Percentiles rank a stretch among this genome's conserved stretches.
Evolutionary conservation across 2,888 invertebrate genomes (phyloP).

Genomic region (Cotesia congregata): DNA sequence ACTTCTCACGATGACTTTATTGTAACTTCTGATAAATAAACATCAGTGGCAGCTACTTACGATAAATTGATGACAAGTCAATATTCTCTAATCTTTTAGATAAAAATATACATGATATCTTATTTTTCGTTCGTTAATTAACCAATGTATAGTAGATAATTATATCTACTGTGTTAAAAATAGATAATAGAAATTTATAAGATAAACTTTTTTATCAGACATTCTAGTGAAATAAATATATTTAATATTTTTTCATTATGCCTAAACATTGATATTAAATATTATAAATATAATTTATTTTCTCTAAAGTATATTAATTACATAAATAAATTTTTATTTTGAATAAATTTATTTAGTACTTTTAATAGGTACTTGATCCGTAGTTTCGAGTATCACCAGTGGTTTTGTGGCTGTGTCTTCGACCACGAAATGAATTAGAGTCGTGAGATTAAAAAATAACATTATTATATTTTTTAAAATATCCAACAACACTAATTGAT

Average conservation of each 20-base stretch:
- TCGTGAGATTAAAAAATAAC: constrained; percentile 1
- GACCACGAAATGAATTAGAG: constrained; percentile 27
- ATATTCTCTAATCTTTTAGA: constrained; percentile 2
- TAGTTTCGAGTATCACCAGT: constrained; percentile 25
- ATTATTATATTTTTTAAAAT: not conserved
- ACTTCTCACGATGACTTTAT: not conserved
- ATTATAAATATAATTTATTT: too few relatives aligned
- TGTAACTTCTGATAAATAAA: not conserved
- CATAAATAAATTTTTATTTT: not conserved
- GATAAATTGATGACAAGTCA: constrained; percentile 9
- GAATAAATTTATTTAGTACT: not conserved
- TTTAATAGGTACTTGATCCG: not conserved
- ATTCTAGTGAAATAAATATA: not conserved
- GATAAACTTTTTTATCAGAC: not conserved
- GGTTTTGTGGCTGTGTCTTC: constrained; percentile 20
- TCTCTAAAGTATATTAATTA: too few relatives aligned
- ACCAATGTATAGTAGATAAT: not conserved
- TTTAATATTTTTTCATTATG: not conserved
- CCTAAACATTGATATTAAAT: too few relatives aligned
- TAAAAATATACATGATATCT: constrained; percentile 1
- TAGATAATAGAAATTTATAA: not conserved
- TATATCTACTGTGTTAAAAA: not conserved
- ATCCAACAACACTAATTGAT: too few relatives aligned
- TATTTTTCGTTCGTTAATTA: not conserved
- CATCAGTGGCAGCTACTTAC: constrained; percentile 3